A percentile compares a stretch with the other conserved stretches of the same genome.
These are phyloP conservation scores for Puntigrus tetrazona DNA, from an alignment of 2,113 vertebrate species.

Conservation along the genomic window DNA sequence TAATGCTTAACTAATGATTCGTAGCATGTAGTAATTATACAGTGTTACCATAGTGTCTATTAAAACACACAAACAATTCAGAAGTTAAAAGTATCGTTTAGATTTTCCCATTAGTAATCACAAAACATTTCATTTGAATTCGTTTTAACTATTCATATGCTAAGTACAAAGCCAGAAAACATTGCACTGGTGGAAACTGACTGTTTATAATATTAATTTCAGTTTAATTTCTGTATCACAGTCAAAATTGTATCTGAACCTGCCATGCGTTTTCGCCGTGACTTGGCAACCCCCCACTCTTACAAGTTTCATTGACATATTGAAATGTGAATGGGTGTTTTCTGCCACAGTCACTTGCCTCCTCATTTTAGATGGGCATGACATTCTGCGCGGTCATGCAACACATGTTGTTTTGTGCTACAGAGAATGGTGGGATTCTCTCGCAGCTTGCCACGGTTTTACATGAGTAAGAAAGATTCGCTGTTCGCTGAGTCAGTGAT, in stretches of 20 bases:
- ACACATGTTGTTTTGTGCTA: constrained; percentile 1
- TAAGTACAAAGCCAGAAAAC: not conserved
- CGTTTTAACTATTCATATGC: not conserved
- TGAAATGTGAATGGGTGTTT: not conserved
- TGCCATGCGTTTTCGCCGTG: not conserved
- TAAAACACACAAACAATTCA: too few relatives aligned
- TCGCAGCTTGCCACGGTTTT: not conserved
- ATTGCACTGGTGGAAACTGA: not conserved
- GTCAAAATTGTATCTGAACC: not conserved
- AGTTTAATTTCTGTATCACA: not conserved
- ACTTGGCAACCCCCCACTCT: not conserved
- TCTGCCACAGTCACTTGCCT: not conserved
- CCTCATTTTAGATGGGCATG: not conserved
- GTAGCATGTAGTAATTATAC: too few relatives aligned
- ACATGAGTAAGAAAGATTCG: not conserved
- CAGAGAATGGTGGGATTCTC: not conserved
- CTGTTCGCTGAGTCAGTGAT: not conserved
- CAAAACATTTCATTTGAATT: not conserved
- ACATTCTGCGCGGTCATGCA: not conserved
- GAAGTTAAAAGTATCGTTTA: too few relatives aligned
- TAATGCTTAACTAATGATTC: too few relatives aligned
- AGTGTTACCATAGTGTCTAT: too few relatives aligned
- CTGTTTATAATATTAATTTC: not conserved
- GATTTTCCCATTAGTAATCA: not conserved
- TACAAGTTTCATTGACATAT: not conserved